Base-by-base conservation (phyloP, 30 jellyfish, hydroid and myxozoan genomes). In the Turritopsis rubra region DNA sequence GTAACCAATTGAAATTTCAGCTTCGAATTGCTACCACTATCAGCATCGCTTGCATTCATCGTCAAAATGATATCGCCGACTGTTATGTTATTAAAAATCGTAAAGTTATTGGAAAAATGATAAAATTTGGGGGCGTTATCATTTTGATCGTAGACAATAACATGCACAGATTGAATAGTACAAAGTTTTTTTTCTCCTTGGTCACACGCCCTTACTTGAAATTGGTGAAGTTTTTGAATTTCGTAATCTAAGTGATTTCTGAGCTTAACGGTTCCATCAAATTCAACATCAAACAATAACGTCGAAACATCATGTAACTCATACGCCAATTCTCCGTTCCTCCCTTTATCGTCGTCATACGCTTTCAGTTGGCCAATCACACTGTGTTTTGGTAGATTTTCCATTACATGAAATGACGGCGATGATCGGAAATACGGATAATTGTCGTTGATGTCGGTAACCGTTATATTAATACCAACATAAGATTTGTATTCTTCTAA, bases 381-480 rank as follows among this genome's bases (percentile, higher is more conserved):
- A 9, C 65, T 74, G 9, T 41, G 70, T 21, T n/a, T 19, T 0
- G 54, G 87, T 21, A 24, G 21, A 80, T 54, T 53, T 80, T 80
- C 87, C 7, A 21, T 19, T 16, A 65, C 65, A 28, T 27, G 24
- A 13, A 29, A 20, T 1, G 26, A 23, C 71, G 65, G 53, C 0
- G 53, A 17, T 21, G 24, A n/a, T 26, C 24, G n/a, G 1, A 53
- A 53, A 21, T 80, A 28, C 21, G 87, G 87, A 22, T 23, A 22
- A 8, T 80, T 80, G 83, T 80, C 87, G 66, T 80, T 80, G 23
- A 24, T 0, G 66, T 80, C 87, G 29, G 73, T 27, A 24, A 80
- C 65, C 19, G 4, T 68, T 7, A 68, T 27, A 68, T 68, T 9
- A 68, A 68, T 22, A 1, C 16, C 30, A 27, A 27, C 25, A n/a